A percentile compares a stretch with the other conserved stretches of the same genome.
phyloP scores from a whole-genome alignment of 2,113 vertebrate species.

The Sturnira hondurensis region DNA sequence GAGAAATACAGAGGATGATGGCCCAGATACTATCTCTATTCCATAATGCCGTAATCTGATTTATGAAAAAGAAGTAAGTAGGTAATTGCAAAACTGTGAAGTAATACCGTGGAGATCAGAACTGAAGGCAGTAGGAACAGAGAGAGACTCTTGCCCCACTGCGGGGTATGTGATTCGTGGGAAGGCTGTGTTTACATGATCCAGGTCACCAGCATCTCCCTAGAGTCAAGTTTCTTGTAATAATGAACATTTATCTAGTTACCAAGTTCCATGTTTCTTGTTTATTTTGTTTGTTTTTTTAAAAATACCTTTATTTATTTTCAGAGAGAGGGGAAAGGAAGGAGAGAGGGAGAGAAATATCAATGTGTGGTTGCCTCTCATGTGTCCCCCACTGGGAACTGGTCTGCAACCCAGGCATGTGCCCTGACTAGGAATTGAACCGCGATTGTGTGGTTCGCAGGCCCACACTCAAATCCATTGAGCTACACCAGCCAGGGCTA shows the following conservation, averaged over 20 bases:
- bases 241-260: background rate
- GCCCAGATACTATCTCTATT: background rate
- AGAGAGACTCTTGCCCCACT: background rate
- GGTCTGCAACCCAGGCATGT: no score
- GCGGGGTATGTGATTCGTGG: background rate
- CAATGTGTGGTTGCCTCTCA: no score
- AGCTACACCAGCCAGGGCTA: no score
- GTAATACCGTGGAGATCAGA: background rate
- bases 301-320: no score
- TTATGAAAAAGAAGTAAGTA: background rate
- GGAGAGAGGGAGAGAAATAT: no score
- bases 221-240: background rate
- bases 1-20: background rate
- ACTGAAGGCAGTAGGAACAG: background rate
- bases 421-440: no score
- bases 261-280: background rate
- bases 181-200: background rate
- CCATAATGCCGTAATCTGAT: background rate
- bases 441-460: no score
- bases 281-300: background rate
- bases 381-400: no score
- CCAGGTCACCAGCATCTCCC: background rate
- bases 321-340: no score
- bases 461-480: no score
- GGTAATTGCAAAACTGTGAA: background rate